Base-by-base conservation (phyloP, 92 coral and sea anemone species). In the Porites divaricata region DNA sequence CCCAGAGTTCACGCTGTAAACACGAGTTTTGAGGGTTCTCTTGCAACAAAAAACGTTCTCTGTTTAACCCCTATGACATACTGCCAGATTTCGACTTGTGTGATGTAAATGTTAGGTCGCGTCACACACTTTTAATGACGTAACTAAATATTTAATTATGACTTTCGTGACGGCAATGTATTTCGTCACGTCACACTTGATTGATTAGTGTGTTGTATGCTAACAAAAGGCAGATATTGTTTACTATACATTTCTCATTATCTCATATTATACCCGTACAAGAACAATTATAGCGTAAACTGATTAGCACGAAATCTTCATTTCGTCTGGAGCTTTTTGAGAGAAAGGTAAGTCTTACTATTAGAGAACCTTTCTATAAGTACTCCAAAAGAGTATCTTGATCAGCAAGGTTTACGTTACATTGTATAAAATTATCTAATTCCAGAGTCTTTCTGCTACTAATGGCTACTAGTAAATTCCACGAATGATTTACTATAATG, bases 281-380 rank as follows among this genome's bases (percentile, higher is more conserved):
- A 74, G 65, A 52, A 54, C 78, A 75, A 45, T 48, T 77, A 10
- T 35, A 77, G 63, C 68, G 45, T 45, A 61, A 41, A 61, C 59
- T 53, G 52, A 26, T 4, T 22, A 2, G 63, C 67, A 68, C 58
- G 72, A 24, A 71, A 35, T 12, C 10, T 1, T 51, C 56, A 12
- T 51, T 17, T 52, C 11, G 14, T 53, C n/a, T 24, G 45, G 20
- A n/a, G 74, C 66, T 12, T 80, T 51, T 41, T 21, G 26, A 53
- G 28, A n/a, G 16, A 7, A 80, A 68, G 84, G 85, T 69, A 69
- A 16, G 85, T 35, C 21, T n/a, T 69, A 21, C 11, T n/a, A 58
- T 1, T 7, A 17, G 45, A 35, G 45, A 1, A n/a, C 20, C 69
- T 28, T 8, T 57, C 14, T 8, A 2, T 20, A 0, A 19, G 6